Percentiles rank a stretch among this genome's conserved stretches.
phyloP scores from a whole-genome alignment of 2,888 invertebrate genomes.

The Papilio gigon region DNA sequence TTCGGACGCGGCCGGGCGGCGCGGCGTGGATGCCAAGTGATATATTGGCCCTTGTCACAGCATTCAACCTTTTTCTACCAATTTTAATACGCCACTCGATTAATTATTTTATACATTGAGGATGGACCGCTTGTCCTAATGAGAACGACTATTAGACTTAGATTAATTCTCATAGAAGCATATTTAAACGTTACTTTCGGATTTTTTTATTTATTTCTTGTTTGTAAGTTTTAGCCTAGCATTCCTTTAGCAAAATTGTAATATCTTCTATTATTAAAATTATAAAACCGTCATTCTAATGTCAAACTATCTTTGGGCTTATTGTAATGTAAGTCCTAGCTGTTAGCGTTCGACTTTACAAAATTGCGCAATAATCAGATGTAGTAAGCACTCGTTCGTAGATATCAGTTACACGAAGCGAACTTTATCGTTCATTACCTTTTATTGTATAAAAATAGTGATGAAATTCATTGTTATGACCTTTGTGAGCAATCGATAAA shows the following conservation, averaged over 20 bases:
- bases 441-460: constrained; percentile 1
- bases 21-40: constrained; percentile 62
- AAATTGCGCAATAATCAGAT: neutral
- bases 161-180: constrained; percentile 29
- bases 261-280: no score
- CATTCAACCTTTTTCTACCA: constrained; percentile 67
- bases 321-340: neutral
- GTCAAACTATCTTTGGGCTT: no score
- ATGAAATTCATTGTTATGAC: constrained; percentile 18
- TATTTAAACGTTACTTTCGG: neutral
- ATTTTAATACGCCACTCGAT: constrained; percentile 67
- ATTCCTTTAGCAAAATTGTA: neutral
- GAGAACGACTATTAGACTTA: constrained; percentile 50
- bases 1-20: constrained; percentile 64
- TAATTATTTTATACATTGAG: constrained; percentile 69
- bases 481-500: constrained; percentile 8
- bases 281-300: neutral
- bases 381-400: neutral
- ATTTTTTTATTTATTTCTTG: constrained; percentile 13
- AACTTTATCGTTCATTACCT: constrained; percentile 13
- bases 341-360: neutral
- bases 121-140: constrained; percentile 63
- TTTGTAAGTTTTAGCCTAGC: neutral
- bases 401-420: neutral
- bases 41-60: constrained; percentile 79